A percentile compares a stretch with the other conserved stretches of the same genome.
Evolutionary conservation across 1,140 invertebrate genomes (phyloP).

Genomic region (Rhizoglyphus robini): DNA sequence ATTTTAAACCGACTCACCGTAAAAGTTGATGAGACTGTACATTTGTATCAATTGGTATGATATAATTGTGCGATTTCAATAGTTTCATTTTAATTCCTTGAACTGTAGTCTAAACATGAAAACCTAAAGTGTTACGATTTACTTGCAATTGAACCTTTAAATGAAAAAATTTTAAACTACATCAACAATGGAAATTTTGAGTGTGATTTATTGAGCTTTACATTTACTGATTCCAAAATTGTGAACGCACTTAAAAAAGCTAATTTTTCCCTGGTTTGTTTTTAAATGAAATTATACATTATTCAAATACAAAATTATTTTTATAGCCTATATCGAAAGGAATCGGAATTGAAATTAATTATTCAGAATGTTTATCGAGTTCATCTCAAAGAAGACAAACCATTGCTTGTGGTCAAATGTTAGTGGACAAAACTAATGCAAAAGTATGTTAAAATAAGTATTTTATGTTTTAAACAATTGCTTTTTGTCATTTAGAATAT

Average conservation of each 20-base stretch:
- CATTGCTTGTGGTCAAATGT: constrained; percentile 7
- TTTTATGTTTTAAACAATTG: not conserved
- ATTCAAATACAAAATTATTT: not conserved
- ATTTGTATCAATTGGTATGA: constrained; percentile 11
- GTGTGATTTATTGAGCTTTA: constrained; percentile 18
- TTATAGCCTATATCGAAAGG: constrained; percentile 17
- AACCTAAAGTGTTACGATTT: constrained; percentile 18
- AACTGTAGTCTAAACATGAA: constrained; percentile 1
- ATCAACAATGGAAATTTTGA: constrained; percentile 17
- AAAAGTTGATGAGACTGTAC: constrained; percentile 1
- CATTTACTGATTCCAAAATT: constrained; percentile 8
- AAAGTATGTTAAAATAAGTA: constrained; percentile 11
- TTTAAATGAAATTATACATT: not conserved
- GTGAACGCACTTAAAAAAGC: constrained; percentile 5
- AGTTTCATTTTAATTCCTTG: not conserved
- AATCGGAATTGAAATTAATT: constrained; percentile 22
- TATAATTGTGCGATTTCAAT: not conserved
- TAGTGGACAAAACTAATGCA: constrained; percentile 12
- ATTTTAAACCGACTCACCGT: not conserved
- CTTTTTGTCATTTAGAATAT: constrained; percentile 10
- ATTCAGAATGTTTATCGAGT: not conserved
- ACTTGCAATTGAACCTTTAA: constrained; percentile 15
- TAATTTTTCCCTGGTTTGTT: constrained; percentile 19
- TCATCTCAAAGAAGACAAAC: not conserved
- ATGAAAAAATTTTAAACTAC: constrained; percentile 19